Evolutionary conservation across 2,888 invertebrate genomes (phyloP), one percentile per base, ranked within the genome.

Genomic region (Bembecia ichneumoniformis): DNA sequence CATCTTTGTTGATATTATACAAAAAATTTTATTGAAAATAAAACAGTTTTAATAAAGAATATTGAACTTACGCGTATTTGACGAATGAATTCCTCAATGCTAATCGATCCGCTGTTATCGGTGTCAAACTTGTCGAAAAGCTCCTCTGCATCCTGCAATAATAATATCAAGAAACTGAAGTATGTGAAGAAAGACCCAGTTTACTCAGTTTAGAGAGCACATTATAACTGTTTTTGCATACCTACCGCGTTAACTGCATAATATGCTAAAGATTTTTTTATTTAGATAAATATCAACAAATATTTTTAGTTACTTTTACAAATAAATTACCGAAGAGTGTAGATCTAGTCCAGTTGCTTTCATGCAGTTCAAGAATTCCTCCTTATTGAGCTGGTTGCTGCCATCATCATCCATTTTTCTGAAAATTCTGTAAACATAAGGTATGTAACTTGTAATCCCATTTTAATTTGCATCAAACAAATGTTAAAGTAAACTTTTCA

Each of bases 351-450:
- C 96, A 9, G 92, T 90, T 55, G 96, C 94, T 50, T 84, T 86
- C 55, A 97, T 83, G 1, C 97, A 97, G 55, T 91, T 90, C 4
- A 88, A 71, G 72, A 98, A 97, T 76, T 98, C 97, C 11, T 94
- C 93, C 52, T 90, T 84, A 66, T 90, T 95, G 51, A 98, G 74
- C 45, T 91, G 89, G 71, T 93, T 94, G 79, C 92, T 97, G 43
- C 94, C 95, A 74, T 98, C 96, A 54, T 97, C 94, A 70, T 98
- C 98, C 93, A 98, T 95, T 48, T 94, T 89, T 47, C 96, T 92
- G 77, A 98, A 98, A 58, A 93, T 81, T 70, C 95, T 94, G 63
- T 16, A 40, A 68, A 28, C 28, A 28, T 2, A 1, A 7, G 2
- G 9, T 7, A 13, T 40, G 14, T 5, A 3, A 40, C n/a, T n/a